A percentile compares a stretch with the other conserved stretches of the same genome.
These are phyloP conservation scores for Etia nguti DNA, from an alignment of 2,113 vertebrate genomes.

Conservation along the genomic window DNA sequence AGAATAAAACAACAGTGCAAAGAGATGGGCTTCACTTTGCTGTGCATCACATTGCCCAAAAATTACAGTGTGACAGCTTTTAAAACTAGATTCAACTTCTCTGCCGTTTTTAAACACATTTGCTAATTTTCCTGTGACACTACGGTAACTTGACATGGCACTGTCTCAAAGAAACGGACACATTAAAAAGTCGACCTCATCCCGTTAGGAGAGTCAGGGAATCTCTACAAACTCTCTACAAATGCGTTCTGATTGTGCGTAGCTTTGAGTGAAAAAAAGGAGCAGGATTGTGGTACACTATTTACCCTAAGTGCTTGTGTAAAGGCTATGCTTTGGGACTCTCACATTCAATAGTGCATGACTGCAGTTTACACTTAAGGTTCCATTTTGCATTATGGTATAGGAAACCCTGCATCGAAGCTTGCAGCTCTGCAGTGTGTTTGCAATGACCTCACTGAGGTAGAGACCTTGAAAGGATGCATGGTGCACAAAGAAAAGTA, in stretches of 20 bases:
- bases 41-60: conserved; percentile 34
- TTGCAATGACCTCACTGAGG: conserved; percentile 75
- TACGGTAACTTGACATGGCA: conserved; percentile 9
- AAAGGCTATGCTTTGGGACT: conserved; percentile 68
- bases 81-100: neutral
- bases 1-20: conserved; percentile 47
- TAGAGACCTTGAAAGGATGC: conserved; percentile 72
- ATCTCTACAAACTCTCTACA: conserved; percentile 20
- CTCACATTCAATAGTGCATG: conserved; percentile 62
- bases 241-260: conserved; percentile 71
- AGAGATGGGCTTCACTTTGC: conserved; percentile 14
- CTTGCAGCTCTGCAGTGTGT: conserved; percentile 69
- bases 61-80: conserved; percentile 10
- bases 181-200: conserved; percentile 35
- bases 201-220: conserved; percentile 13
- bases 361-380: conserved; percentile 65
- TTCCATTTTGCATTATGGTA: conserved; percentile 64
- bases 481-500: conserved; percentile 51
- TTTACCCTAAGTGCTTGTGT: conserved; percentile 68
- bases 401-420: conserved; percentile 64
- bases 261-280: conserved; percentile 63
- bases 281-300: conserved; percentile 43
- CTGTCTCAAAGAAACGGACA: conserved; percentile 22
- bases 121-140: conserved; percentile 5
- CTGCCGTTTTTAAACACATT: conserved; percentile 14